A percentile compares a stretch with the other conserved stretches of the same genome.
phyloP scores from a whole-genome alignment of 2,888 invertebrate species.

The Fissipunctia ypsillon region DNA sequence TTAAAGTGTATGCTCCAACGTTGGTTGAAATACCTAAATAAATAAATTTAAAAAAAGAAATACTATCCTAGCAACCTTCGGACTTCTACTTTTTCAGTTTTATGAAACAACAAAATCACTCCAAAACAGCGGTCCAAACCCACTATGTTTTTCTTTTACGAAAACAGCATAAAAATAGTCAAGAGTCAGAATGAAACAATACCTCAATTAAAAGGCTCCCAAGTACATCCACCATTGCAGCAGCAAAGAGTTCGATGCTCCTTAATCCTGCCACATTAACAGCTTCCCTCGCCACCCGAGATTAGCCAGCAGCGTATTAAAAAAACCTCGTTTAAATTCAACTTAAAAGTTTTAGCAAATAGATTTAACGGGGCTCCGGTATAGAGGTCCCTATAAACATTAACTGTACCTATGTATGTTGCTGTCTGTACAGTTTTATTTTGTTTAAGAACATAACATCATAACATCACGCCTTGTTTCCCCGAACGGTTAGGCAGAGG shows the following conservation, averaged over 20 bases:
- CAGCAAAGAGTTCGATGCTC: slow-evolving; percentile 36
- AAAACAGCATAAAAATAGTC: not conserved
- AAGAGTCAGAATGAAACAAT: not conserved
- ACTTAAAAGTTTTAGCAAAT: slow-evolving; percentile 43
- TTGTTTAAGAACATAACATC: too few species aligned
- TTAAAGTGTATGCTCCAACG: too few species aligned
- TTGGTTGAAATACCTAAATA: too few species aligned
- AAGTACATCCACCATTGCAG: not conserved
- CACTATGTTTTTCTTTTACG: not conserved
- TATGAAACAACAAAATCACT: not conserved
- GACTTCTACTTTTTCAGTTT: too few species aligned
- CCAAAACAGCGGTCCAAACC: not conserved
- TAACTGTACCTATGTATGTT: not conserved
- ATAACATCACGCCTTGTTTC: too few species aligned
- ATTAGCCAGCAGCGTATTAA: slow-evolving; percentile 34
- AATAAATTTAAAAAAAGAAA: too few species aligned
- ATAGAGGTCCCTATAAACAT: slow-evolving; percentile 7
- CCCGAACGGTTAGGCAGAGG: too few species aligned
- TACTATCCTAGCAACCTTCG: too few species aligned
- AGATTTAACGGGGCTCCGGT: slow-evolving; percentile 31
- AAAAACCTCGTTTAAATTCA: slow-evolving; percentile 23
- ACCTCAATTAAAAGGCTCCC: not conserved
- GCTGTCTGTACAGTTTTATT: slow-evolving; percentile 9
- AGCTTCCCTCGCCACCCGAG: slow-evolving; percentile 22
- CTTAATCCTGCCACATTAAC: slow-evolving; percentile 51